Conservation (phyloP, 2,888 invertebrate genomes). For the Pinctada fucata region DNA sequence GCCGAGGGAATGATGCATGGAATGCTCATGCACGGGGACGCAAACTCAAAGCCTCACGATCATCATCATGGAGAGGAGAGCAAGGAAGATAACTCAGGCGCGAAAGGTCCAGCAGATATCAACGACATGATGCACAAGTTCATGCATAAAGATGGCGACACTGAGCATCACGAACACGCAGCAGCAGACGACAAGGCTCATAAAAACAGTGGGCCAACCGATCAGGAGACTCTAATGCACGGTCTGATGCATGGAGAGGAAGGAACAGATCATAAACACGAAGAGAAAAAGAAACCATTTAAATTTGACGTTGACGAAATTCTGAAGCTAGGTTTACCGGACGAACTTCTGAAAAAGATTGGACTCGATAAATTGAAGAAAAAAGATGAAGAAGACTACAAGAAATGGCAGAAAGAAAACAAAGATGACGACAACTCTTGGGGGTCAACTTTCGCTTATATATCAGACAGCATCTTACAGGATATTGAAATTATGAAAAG, state of each 20-base stretch:
- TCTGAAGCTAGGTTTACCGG: constrained; percentile 23
- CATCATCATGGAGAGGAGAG: constrained; percentile 28
- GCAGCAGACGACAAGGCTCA: background rate
- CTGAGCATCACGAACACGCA: constrained; percentile 19
- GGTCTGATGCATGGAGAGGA: constrained; percentile 29
- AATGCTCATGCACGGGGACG: constrained; percentile 54
- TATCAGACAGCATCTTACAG: constrained; percentile 46
- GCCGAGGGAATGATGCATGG: constrained; percentile 55
- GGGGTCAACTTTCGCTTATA: constrained; percentile 40
- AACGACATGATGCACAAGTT: constrained; percentile 45
- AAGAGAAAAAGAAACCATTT: constrained; percentile 26
- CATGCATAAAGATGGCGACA: constrained; percentile 43
- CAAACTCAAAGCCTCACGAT: constrained; percentile 24
- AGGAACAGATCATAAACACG: constrained; percentile 32
- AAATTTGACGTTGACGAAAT: constrained; percentile 37
- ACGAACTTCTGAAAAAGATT: constrained; percentile 45
- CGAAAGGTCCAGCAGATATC: constrained; percentile 40
- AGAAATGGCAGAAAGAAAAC: constrained; percentile 49
- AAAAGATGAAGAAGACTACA: constrained; percentile 50
- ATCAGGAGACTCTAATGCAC: constrained; percentile 24
- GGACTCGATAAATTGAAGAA: constrained; percentile 44
- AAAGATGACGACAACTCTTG: constrained; percentile 35
- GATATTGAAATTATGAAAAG: constrained; percentile 56
- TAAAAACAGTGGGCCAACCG: constrained; percentile 13
- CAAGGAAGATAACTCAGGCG: constrained; percentile 1